A percentile compares a stretch with the other conserved stretches of the same genome.
Conservation (phyloP, 2,888 invertebrate genomes). For the Selenia dentaria region DNA sequence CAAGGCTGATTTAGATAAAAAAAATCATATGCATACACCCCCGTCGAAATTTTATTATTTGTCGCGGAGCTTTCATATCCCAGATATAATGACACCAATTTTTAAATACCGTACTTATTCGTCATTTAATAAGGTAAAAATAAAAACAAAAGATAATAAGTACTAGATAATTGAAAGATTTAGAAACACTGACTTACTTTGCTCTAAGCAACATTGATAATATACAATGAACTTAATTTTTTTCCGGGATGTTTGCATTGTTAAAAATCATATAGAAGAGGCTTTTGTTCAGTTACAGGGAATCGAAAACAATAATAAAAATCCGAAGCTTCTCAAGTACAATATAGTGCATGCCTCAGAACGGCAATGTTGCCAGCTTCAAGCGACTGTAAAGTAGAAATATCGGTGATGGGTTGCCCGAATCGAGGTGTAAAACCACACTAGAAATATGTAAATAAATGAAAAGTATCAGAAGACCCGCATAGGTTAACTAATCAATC, state of each 20-base stretch:
- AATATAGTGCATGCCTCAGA: conserved; percentile 42
- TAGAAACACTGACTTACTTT: conserved; percentile 29
- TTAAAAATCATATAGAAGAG: neutral
- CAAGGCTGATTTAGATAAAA: no score
- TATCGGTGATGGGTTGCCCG: conserved; percentile 44
- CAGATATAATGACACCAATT: no score
- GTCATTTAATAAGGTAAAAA: no score
- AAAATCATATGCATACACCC: no score
- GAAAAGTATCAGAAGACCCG: conserved; percentile 11
- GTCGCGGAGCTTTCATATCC: no score
- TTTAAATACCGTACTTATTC: no score
- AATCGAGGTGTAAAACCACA: neutral
- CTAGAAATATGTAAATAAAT: conserved; percentile 15
- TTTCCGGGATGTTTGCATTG: no score
- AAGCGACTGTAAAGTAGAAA: conserved; percentile 17
- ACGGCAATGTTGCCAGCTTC: conserved; percentile 28
- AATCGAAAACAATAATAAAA: neutral
- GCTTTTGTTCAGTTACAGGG: conserved; percentile 1
- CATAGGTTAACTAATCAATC: conserved; percentile 36
- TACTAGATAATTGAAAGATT: no score
- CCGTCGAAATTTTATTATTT: no score
- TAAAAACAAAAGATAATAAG: no score
- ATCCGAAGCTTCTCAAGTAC: conserved; percentile 21
- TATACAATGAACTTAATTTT: neutral
- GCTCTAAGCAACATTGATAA: conserved; percentile 20